These are phyloP conservation scores for Cranoglanis bouderius DNA, from an alignment of 2,113 vertebrate genomes.

Conservation along the genomic window DNA sequence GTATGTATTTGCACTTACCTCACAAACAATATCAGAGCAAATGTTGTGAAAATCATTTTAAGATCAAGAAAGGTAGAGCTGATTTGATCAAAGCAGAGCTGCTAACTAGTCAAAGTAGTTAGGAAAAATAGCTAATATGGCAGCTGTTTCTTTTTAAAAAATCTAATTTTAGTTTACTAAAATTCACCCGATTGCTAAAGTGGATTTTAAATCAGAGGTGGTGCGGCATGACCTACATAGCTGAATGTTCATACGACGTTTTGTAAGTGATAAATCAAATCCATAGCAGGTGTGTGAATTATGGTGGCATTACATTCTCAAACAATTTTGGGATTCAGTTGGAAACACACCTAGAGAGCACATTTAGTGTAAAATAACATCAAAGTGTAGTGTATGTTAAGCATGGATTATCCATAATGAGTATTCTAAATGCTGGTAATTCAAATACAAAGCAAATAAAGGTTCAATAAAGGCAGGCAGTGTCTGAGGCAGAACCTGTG, in stretches of 20 bases:
- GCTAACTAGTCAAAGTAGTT: not conserved
- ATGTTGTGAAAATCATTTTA: not conserved
- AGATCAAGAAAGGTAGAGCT: not conserved
- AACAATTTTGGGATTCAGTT: not conserved
- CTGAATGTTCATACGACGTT: not conserved
- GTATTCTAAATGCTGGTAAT: not conserved
- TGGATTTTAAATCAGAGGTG: not conserved
- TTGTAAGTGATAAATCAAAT: not conserved
- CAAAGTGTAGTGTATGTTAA: not conserved
- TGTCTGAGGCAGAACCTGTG: constrained; percentile 6
- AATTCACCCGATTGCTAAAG: not conserved
- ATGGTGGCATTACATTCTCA: not conserved
- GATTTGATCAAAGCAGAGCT: not conserved
- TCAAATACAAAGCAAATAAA: constrained; percentile 9
- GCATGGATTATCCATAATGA: not conserved
- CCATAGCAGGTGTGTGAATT: not conserved
- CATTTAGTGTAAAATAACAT: not conserved
- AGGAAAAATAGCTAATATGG: not conserved
- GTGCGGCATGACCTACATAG: not conserved
- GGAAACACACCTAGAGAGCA: not conserved
- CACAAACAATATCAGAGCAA: not conserved
- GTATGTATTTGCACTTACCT: not conserved
- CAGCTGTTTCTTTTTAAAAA: not conserved
- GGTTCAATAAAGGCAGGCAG: not conserved
- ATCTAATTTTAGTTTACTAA: not conserved